Percentiles rank a stretch among this genome's conserved stretches.
Evolutionary conservation across 2,113 vertebrate genomes (phyloP).

Genomic region (Balaeniceps rex): DNA sequence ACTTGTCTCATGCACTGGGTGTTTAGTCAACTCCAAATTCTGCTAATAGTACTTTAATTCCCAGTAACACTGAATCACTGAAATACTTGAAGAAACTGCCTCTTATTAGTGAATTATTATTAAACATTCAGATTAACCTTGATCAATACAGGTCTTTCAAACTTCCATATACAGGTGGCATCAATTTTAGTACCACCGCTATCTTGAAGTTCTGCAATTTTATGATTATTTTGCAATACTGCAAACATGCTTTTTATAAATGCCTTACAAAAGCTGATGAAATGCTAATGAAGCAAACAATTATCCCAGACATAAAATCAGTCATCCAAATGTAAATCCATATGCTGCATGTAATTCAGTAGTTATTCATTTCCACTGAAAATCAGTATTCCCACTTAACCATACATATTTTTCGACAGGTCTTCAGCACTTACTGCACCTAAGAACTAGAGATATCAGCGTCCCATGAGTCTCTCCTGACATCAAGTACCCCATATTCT

Average conservation of each 20-base stretch:
- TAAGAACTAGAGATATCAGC: neutral
- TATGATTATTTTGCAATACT: neutral
- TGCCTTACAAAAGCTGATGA: neutral
- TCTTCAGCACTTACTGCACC: neutral
- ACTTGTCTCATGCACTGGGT: neutral
- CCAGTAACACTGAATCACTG: neutral
- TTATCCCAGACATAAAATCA: slow-evolving; percentile 10
- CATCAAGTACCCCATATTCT: neutral
- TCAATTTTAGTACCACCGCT: neutral
- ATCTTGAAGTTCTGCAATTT: neutral
- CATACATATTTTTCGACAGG: neutral
- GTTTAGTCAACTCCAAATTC: neutral
- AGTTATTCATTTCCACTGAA: neutral
- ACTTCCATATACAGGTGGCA: neutral
- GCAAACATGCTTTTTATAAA: neutral
- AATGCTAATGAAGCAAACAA: slow-evolving; percentile 9
- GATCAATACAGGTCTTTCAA: neutral
- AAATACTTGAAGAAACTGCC: neutral
- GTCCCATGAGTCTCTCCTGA: neutral
- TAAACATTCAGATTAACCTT: neutral
- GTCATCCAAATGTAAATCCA: slow-evolving; percentile 23
- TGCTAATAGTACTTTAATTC: neutral
- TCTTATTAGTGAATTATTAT: neutral
- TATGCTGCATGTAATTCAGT: neutral
- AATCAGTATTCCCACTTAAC: neutral